These are phyloP conservation scores for Sarcophaga caerulescens DNA, from an alignment of 2,888 invertebrate genomes.

Conservation along the genomic window DNA sequence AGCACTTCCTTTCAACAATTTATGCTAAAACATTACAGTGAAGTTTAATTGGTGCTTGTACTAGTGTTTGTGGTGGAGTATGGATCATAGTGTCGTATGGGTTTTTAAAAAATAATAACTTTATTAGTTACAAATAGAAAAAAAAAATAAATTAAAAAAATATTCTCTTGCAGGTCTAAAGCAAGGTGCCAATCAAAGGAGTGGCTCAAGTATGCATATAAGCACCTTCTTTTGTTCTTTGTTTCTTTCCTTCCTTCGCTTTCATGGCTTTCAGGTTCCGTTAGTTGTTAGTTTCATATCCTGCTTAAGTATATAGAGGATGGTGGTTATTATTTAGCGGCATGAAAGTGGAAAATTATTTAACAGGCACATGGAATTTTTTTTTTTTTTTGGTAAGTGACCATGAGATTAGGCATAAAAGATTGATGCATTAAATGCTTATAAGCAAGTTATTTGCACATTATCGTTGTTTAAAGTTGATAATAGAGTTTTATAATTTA, in stretches of 20 bases:
- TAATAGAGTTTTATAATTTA: constrained; percentile 5
- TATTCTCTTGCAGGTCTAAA: background rate
- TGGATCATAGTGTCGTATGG: constrained; percentile 43
- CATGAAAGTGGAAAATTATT: constrained; percentile 2
- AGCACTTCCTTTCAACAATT: constrained; percentile 20
- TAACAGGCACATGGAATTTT: too few species aligned
- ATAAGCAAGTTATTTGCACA: background rate
- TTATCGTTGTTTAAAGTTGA: background rate
- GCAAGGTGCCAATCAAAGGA: constrained; percentile 61
- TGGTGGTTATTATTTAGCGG: background rate
- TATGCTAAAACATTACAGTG: background rate
- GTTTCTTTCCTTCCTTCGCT: constrained; percentile 3
- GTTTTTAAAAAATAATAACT: constrained; percentile 56
- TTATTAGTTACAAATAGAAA: constrained; percentile 36
- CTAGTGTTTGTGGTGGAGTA: constrained; percentile 22
- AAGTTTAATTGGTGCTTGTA: constrained; percentile 6
- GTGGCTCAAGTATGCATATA: constrained; percentile 53
- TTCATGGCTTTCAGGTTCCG: constrained; percentile 40
- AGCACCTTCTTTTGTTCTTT: constrained; percentile 24
- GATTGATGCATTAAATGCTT: background rate
- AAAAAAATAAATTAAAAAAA: background rate
- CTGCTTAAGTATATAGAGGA: constrained; percentile 29
- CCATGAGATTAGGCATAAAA: background rate
- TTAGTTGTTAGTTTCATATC: constrained; percentile 62
- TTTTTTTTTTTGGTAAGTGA: too few species aligned